Evolutionary conservation across 2,888 invertebrate species (phyloP).

Genomic region (Rhingia rostrata): DNA sequence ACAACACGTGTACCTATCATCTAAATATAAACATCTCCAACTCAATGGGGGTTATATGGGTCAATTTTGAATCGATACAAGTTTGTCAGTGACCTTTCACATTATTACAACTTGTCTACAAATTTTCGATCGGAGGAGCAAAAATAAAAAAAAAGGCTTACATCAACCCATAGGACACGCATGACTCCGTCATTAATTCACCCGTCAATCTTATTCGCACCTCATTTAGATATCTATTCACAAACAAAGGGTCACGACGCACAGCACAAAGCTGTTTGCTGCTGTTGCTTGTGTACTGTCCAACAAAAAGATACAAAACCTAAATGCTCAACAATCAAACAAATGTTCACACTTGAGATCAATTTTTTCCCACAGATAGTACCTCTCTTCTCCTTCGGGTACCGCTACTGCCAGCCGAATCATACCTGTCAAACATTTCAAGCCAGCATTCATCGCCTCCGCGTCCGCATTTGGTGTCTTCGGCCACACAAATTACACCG

Average conservation of each 20-base stretch:
- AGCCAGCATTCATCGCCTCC: constrained; percentile 67
- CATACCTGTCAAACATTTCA: constrained; percentile 72
- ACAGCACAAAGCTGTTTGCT: constrained; percentile 32
- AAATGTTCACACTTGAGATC: constrained; percentile 62
- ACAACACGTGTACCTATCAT: not conserved
- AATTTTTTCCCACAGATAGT: constrained; percentile 46
- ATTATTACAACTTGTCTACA: constrained; percentile 19
- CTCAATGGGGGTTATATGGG: constrained; percentile 47
- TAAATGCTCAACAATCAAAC: constrained; percentile 65
- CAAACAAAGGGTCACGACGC: constrained; percentile 56
- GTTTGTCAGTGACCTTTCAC: constrained; percentile 44
- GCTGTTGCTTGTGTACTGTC: constrained; percentile 7
- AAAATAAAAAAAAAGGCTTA: constrained; percentile 1
- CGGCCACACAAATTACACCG: constrained; percentile 57
- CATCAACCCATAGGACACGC: constrained; percentile 56
- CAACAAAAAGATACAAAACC: constrained; percentile 14
- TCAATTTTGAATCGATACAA: constrained; percentile 26
- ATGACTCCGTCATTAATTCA: constrained; percentile 67
- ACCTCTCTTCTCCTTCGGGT: constrained; percentile 13
- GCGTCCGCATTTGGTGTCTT: constrained; percentile 47
- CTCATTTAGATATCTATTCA: constrained; percentile 66
- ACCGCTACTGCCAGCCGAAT: constrained; percentile 36
- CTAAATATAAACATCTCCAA: constrained; percentile 24
- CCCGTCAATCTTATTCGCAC: constrained; percentile 71
- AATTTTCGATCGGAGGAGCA: constrained; percentile 25